phyloP scores from a whole-genome alignment of 1,140 invertebrate species.

The Bicyclus anynana region DNA sequence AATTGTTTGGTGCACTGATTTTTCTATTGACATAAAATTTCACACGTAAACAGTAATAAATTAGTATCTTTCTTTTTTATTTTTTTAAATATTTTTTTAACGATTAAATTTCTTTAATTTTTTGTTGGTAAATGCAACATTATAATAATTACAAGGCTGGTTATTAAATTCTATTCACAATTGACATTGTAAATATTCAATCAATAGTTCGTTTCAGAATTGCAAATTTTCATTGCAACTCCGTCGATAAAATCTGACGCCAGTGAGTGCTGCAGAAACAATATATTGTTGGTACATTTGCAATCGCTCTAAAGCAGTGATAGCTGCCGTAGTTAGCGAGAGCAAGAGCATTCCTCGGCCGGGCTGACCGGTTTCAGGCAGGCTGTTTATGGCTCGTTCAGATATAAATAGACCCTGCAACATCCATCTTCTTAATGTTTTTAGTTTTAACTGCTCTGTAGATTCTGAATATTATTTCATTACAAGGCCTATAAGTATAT shows the following conservation, averaged over 20 bases:
- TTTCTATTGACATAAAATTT: too few species aligned
- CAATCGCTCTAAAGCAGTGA: slow-evolving; percentile 45
- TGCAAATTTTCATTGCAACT: background rate
- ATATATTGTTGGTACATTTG: slow-evolving; percentile 60
- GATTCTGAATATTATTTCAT: slow-evolving; percentile 12
- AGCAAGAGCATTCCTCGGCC: slow-evolving; percentile 63
- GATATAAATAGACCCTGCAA: slow-evolving; percentile 71
- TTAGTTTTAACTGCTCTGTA: slow-evolving; percentile 40
- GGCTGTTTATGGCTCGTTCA: slow-evolving; percentile 68
- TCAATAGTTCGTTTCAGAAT: background rate
- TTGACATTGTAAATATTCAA: background rate
- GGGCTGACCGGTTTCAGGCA: slow-evolving; percentile 62
- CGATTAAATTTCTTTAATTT: too few species aligned
- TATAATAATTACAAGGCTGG: background rate
- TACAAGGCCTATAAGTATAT: background rate
- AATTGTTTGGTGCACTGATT: too few species aligned
- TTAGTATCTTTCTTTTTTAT: too few species aligned
- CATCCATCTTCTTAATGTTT: slow-evolving; percentile 62
- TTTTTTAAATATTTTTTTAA: too few species aligned
- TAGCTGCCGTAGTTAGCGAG: slow-evolving; percentile 49
- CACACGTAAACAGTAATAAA: too few species aligned
- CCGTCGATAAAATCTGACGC: background rate
- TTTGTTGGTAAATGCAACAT: background rate
- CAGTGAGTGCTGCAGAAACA: slow-evolving; percentile 27
- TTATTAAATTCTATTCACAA: background rate